These are phyloP conservation scores for Paracanthobrama guichenoti DNA, from an alignment of 2,113 vertebrate species.

Conservation along the genomic window DNA sequence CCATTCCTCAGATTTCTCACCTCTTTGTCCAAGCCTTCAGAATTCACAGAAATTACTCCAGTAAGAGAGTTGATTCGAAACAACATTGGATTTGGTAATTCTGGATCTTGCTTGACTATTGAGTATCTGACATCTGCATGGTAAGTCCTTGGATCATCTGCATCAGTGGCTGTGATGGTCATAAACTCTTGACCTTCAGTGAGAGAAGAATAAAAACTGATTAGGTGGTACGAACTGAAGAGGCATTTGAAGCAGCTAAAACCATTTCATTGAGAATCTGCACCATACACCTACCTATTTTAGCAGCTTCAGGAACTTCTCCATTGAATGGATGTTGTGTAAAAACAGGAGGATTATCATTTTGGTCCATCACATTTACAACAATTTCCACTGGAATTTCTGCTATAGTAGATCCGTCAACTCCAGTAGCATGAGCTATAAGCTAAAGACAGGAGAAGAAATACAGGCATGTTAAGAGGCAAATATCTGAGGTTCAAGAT, in stretches of 20 bases:
- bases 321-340: constrained; percentile 60
- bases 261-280: constrained; percentile 59
- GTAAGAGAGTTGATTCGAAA: constrained; percentile 72
- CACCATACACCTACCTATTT: constrained; percentile 58
- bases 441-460: constrained; percentile 58
- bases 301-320: constrained; percentile 66
- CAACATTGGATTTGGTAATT: constrained; percentile 45
- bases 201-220: neutral
- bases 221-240: constrained; percentile 54
- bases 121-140: constrained; percentile 73
- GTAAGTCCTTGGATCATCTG: constrained; percentile 66
- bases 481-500: neutral
- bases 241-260: neutral
- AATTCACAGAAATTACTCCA: constrained; percentile 77
- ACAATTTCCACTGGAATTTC: neutral
- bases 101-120: constrained; percentile 74
- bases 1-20: constrained; percentile 59
- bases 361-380: constrained; percentile 64
- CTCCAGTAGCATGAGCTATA: constrained; percentile 51
- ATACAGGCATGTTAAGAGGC: neutral
- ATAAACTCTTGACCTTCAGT: constrained; percentile 75
- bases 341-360: constrained; percentile 74
- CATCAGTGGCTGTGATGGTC: constrained; percentile 70
- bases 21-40: constrained; percentile 77
- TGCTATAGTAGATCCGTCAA: neutral